Base-by-base conservation (phyloP, 2,888 invertebrate species). In the Dendrolimus pini region DNA sequence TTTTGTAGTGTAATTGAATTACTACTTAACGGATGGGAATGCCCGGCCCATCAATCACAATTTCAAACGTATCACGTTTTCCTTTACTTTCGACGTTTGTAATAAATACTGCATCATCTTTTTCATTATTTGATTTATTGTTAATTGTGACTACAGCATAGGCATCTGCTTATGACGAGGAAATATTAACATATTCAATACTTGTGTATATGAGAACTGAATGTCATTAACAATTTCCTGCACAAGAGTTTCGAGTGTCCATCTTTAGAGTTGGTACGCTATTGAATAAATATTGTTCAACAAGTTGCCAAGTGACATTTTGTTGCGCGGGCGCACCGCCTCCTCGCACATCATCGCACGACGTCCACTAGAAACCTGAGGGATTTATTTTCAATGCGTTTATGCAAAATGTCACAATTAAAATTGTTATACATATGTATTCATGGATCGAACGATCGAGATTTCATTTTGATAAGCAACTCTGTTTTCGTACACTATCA, bases 271-370 rank as follows among this genome's bases (percentile, higher is more conserved):
- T 74, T 74, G 69, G 74, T 81, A 74, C 74, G 76, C 79, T 76
- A 83, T 88, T 88, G 85, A 86, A 87, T 85, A 88, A 89, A 89
- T 82, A 89, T 85, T 85, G 83, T 86, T 82, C 71, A 80, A 85
- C 80, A 83, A 85, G 82, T 84, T 78, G 80, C 82, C 85, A 80
- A 87, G 86, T 86, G 86, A 88, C 86, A 88, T 88, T 85, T 82
- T 75, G 80, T 78, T 74, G 78, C 73, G 72, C 75, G 66, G 68
- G 67, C 75, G 67, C 77, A 72, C 62, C 66, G 70, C 67, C 69
- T 72, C 75, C 70, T 74, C 80, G 83, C 80, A 83, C 86, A 75
- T 78, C 75, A 77, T 70, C 75, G 71, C 74, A 72, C 74, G 69
- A 72, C 67, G 30, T 30, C 30, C 76, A 72, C 75, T 73, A 74